phyloP scores from a whole-genome alignment of 2,888 invertebrate species.

The Nipponacmea schrenckii region DNA sequence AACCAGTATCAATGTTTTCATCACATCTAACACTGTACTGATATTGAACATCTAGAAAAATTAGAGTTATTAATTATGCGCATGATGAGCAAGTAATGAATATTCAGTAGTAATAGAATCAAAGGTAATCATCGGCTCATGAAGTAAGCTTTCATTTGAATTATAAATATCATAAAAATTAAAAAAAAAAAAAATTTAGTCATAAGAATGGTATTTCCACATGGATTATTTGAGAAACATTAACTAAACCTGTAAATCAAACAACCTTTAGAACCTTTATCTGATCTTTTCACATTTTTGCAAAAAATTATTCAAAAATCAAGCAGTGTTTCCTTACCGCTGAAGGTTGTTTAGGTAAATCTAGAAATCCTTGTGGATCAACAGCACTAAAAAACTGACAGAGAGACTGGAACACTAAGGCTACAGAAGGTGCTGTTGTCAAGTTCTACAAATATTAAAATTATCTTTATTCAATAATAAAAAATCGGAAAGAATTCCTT shows the following conservation, averaged over 20 bases:
- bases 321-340: too few species aligned
- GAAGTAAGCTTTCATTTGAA: too few species aligned
- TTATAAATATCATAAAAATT: too few species aligned
- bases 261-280: too few species aligned
- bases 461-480: background rate
- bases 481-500: too few species aligned
- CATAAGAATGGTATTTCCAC: too few species aligned
- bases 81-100: background rate
- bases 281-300: too few species aligned
- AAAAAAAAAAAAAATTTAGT: too few species aligned
- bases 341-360: conserved; percentile 51
- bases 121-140: too few species aligned
- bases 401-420: conserved; percentile 65
- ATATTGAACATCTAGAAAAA: conserved; percentile 54
- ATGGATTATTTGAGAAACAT: too few species aligned
- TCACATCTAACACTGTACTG: conserved; percentile 54
- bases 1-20: conserved; percentile 64
- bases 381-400: conserved; percentile 67
- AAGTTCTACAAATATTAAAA: conserved; percentile 47
- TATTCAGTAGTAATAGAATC: background rate
- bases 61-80: background rate
- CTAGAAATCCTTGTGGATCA: conserved; percentile 63
- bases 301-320: background rate
- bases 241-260: too few species aligned
- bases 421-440: conserved; percentile 58